Conservation (phyloP, 2,888 invertebrate genomes). For the Formica aserva region DNA sequence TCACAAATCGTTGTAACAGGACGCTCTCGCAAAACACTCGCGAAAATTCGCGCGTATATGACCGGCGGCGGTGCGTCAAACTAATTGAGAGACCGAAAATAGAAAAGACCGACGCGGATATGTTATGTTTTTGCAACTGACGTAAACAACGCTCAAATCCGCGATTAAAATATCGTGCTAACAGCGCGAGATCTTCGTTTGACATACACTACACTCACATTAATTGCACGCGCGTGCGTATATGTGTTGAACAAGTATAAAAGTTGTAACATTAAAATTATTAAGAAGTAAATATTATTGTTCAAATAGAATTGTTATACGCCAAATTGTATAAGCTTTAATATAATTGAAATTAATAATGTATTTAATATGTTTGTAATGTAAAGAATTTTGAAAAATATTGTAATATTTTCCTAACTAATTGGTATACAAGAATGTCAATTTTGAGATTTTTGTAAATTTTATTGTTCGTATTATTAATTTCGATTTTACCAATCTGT, state of each 20-base stretch:
- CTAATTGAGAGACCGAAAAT: constrained; percentile 69
- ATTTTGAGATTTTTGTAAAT: neutral
- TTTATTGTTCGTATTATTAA: neutral
- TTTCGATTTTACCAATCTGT: neutral
- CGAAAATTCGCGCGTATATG: constrained; percentile 53
- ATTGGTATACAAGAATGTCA: neutral
- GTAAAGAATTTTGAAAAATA: neutral
- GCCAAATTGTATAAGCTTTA: neutral
- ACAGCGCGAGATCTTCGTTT: constrained; percentile 60
- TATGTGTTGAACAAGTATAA: neutral
- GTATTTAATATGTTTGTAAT: neutral
- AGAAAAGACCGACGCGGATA: constrained; percentile 66
- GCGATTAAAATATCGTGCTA: constrained; percentile 63
- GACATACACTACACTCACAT: constrained; percentile 49
- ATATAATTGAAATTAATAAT: neutral
- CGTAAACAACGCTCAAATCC: constrained; percentile 67
- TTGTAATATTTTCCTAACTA: neutral
- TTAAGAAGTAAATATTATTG: neutral
- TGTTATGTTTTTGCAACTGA: constrained; percentile 68
- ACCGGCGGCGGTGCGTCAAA: constrained; percentile 39
- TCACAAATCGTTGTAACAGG: constrained; percentile 5
- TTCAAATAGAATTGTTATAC: neutral
- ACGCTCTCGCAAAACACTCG: constrained; percentile 54
- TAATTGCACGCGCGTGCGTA: constrained; percentile 37
- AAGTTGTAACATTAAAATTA: neutral